Percentiles rank a stretch among this genome's conserved stretches.
These are phyloP conservation scores for Elysia chlorotica DNA, from an alignment of 1,140 invertebrate genomes.

Conservation along the genomic window DNA sequence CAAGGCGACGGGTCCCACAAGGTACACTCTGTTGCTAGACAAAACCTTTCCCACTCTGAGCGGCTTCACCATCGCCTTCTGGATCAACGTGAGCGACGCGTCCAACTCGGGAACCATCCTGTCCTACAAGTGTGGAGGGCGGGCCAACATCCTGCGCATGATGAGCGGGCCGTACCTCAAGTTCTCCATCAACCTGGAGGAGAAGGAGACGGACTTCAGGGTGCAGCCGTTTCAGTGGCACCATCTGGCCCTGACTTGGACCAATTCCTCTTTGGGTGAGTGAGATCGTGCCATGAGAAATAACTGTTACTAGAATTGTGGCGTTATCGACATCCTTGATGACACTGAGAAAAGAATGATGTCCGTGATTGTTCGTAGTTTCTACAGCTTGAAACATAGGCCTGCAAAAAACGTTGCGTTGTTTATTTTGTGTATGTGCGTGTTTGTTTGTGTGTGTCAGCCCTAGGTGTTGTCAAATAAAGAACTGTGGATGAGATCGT, in stretches of 20 bases:
- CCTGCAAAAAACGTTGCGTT: too few relatives aligned
- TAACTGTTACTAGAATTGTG: too few relatives aligned
- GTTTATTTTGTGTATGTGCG: too few relatives aligned
- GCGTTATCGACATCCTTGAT: too few relatives aligned
- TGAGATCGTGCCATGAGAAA: too few relatives aligned
- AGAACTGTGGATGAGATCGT: too few relatives aligned
- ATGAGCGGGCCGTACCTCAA: constrained; percentile 41
- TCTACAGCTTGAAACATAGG: too few relatives aligned
- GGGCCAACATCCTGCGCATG: constrained; percentile 36
- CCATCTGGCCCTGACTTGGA: constrained; percentile 56
- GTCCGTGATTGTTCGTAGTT: too few relatives aligned
- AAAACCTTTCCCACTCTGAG: constrained; percentile 55
- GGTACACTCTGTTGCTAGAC: constrained; percentile 54
- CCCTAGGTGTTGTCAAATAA: too few relatives aligned
- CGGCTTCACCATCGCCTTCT: constrained; percentile 55
- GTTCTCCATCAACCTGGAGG: constrained; percentile 38
- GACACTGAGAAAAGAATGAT: too few relatives aligned
- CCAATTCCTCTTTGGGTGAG: too few relatives aligned
- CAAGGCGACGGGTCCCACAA: constrained; percentile 34
- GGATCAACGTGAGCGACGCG: constrained; percentile 45
- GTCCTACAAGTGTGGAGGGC: constrained; percentile 48
- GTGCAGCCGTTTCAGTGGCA: constrained; percentile 41
- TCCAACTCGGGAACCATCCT: constrained; percentile 46
- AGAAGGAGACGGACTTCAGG: constrained; percentile 32
- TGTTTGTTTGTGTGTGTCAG: too few relatives aligned